Percentiles rank a stretch among this genome's conserved stretches.
Conservation (phyloP, 1,140 invertebrate genomes). For the Calliopsis andreniformis region DNA sequence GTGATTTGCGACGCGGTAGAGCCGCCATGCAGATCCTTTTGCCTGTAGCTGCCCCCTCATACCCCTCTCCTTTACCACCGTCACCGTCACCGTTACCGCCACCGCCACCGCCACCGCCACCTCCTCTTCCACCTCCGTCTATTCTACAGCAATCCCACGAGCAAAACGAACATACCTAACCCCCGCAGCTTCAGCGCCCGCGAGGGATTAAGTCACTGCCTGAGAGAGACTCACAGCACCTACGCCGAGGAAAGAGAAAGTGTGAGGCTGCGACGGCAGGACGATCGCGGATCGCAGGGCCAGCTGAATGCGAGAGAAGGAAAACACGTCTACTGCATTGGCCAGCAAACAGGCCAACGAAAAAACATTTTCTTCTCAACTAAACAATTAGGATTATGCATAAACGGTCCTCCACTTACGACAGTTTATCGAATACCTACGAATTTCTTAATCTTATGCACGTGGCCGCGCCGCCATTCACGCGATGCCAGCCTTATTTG, state of each 20-base stretch:
- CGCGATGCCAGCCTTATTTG: no score
- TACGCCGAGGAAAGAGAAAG: constrained; percentile 21
- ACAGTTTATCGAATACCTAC: no score
- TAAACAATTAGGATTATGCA: no score
- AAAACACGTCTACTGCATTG: not conserved
- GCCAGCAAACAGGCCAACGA: no score
- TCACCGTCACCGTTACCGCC: constrained; percentile 14
- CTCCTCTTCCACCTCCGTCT: constrained; percentile 51
- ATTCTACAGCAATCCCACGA: constrained; percentile 56
- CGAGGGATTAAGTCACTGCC: constrained; percentile 70
- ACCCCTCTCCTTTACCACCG: constrained; percentile 31
- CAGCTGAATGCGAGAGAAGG: constrained; percentile 1
- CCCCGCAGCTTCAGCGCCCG: constrained; percentile 63
- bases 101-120: constrained; percentile 32
- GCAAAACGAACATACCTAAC: constrained; percentile 69
- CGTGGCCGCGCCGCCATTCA: no score
- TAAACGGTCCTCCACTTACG: no score
- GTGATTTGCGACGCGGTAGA: constrained; percentile 81
- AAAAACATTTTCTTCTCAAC: not conserved
- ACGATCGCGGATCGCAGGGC: constrained; percentile 19
- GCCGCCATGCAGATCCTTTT: constrained; percentile 81
- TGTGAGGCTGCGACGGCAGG: constrained; percentile 16
- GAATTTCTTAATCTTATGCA: no score
- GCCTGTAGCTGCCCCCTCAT: constrained; percentile 69
- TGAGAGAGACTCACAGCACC: constrained; percentile 23